phyloP scores from a whole-genome alignment of 2,113 vertebrate genomes.

The Podocnemis expansa region DNA sequence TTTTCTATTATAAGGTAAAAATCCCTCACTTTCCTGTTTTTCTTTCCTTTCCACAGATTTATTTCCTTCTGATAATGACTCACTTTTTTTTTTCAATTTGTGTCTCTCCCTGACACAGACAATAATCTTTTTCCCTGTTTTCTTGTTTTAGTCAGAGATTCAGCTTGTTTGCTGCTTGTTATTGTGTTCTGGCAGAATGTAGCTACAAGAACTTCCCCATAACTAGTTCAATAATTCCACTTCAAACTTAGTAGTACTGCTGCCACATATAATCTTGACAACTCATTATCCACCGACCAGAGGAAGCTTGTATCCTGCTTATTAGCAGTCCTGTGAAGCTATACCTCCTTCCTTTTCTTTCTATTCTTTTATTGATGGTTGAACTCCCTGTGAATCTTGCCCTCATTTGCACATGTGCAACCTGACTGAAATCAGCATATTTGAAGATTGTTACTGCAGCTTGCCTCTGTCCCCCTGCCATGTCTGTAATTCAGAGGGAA shows the following conservation, averaged over 20 bases:
- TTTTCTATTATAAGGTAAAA: slow-evolving; percentile 33
- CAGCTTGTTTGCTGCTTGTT: slow-evolving; percentile 67
- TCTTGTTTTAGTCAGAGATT: slow-evolving; percentile 55
- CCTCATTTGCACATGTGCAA: background rate
- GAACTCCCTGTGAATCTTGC: background rate
- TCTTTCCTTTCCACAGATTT: slow-evolving; percentile 41
- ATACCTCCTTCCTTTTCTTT: slow-evolving; percentile 26
- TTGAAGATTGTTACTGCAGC: background rate
- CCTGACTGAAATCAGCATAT: background rate
- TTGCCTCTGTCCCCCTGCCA: background rate
- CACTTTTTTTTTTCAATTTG: slow-evolving; percentile 68
- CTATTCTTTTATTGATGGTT: slow-evolving; percentile 1
- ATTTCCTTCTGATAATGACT: slow-evolving; percentile 61
- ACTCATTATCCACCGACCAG: slow-evolving; percentile 47
- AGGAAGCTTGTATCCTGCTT: slow-evolving; percentile 34
- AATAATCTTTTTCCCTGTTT: slow-evolving; percentile 67
- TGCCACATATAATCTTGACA: slow-evolving; percentile 66
- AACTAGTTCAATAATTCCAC: slow-evolving; percentile 74
- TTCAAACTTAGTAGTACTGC: slow-evolving; percentile 61
- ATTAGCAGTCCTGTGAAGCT: slow-evolving; percentile 13
- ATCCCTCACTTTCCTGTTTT: slow-evolving; percentile 15
- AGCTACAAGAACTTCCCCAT: slow-evolving; percentile 66
- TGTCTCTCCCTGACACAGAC: slow-evolving; percentile 47
- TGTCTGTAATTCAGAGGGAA: background rate
- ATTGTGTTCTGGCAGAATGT: slow-evolving; percentile 66